Evolutionary conservation across 2,888 invertebrate species (phyloP), one percentile per base, ranked within the genome.

Genomic region (Melitaea athalia): DNA sequence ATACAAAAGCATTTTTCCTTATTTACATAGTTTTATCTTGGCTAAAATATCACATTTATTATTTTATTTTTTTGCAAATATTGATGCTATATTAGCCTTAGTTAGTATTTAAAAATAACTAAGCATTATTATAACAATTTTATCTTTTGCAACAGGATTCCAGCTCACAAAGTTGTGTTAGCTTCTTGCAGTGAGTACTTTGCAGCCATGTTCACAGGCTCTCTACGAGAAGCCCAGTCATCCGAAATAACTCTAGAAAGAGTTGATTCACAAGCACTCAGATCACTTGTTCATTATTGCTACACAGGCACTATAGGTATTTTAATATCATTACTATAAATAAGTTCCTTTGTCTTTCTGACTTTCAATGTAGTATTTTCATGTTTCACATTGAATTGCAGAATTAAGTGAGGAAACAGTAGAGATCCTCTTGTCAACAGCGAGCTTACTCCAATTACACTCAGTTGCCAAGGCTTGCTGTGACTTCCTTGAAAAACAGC

Each of bases 181-280:
- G 96, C 97, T 77, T 97, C 98, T 55, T 97, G 97, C 69, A 98
- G 98, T 77, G 98, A 98, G 87, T 99, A 99, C 87, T 99, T 99
- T 92, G 96, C 97, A 57, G 98, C 98, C 55, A 99, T 99, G 98
- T 99, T 99, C 84, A 98, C 97, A 38, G 97, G 96, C 68, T 96
- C 96, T 67, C 91, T 99, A 72, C 93, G 96, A 75, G 98, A 99
- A 91, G 95, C 97, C 7, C 95, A 94, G 72, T 95, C 97, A 85
- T 94, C 95, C 73, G 98, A 98, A 92, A 95, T 99, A 49, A 96
- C 96, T 69, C 92, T 99, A 76, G 96, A 96, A 75, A 95, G 96
- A 80, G 96, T 99, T 53, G 97, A 97, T 81, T 95, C 97, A 31
- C 97, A 97, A 83, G 97, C 98, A 45, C 93, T 99, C 64, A 95